phyloP scores from a whole-genome alignment of 2,113 vertebrate species.

The Ophiodon elongatus region DNA sequence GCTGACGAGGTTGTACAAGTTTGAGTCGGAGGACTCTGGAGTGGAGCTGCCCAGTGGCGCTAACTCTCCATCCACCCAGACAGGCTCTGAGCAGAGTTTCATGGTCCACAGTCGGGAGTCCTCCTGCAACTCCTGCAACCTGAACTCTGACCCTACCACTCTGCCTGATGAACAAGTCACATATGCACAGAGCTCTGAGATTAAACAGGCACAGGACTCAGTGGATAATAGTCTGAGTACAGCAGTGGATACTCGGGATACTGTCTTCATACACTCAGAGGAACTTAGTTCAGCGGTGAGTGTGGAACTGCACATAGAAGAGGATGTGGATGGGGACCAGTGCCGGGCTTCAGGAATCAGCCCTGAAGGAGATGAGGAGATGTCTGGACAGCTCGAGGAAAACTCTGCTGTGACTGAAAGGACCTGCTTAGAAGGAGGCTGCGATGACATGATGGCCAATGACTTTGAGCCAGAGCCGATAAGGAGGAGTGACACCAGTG shows the following conservation, averaged over 20 bases:
- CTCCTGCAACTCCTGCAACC: conserved; percentile 87
- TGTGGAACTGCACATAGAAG: conserved; percentile 26
- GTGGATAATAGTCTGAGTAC: background rate
- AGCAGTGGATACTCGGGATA: conserved; percentile 7
- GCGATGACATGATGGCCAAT: conserved; percentile 61
- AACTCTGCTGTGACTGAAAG: conserved; percentile 19
- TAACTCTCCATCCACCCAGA: conserved; percentile 88
- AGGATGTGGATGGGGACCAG: conserved; percentile 40
- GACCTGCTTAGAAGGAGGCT: conserved; percentile 56
- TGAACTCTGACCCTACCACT: conserved; percentile 70
- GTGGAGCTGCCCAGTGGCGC: conserved; percentile 89
- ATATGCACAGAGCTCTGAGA: conserved; percentile 69
- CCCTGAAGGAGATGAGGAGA: conserved; percentile 37
- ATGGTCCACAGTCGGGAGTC: conserved; percentile 89
- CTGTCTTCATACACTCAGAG: conserved; percentile 20
- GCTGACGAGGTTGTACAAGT: conserved; percentile 86
- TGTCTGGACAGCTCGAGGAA: conserved; percentile 42
- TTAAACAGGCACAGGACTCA: conserved; percentile 55
- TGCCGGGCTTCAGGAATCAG: conserved; percentile 26
- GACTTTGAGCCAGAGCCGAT: conserved; percentile 70
- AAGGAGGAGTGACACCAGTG: conserved; percentile 82
- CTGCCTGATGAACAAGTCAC: conserved; percentile 66
- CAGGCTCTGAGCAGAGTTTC: conserved; percentile 89
- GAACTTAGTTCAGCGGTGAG: conserved; percentile 25
- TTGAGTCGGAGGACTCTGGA: conserved; percentile 91